phyloP scores from a whole-genome alignment of 2,888 invertebrate genomes.

The Cremastobaeus sp. region DNA sequence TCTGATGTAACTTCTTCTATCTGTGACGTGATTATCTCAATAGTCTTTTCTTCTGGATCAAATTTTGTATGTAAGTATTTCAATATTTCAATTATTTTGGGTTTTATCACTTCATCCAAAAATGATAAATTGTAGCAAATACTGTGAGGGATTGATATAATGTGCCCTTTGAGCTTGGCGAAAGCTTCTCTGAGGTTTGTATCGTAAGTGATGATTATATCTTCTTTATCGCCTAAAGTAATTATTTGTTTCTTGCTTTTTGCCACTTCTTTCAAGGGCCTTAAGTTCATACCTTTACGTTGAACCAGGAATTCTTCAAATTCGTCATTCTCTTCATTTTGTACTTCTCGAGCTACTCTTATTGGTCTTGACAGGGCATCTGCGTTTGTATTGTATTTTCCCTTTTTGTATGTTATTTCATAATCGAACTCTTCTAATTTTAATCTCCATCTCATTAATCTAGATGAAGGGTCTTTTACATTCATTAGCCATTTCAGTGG shows the following conservation, averaged over 20 bases:
- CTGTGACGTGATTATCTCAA: background rate
- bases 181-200: background rate
- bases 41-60: background rate
- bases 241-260: background rate
- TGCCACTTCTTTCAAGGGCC: background rate
- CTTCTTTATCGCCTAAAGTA: background rate
- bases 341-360: background rate
- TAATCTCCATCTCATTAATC: background rate
- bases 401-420: background rate
- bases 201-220: background rate
- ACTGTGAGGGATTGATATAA: background rate
- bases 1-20: background rate
- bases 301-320: background rate
- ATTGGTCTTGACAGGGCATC: constrained; percentile 9
- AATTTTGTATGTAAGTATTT: constrained; percentile 9
- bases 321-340: background rate
- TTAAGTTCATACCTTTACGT: background rate
- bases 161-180: background rate
- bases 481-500: background rate
- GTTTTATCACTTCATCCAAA: background rate
- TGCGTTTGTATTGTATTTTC: constrained; percentile 5
- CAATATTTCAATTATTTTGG: background rate
- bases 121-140: background rate
- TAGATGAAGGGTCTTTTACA: constrained; percentile 3
- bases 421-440: background rate